phyloP scores from a whole-genome alignment of 2,888 invertebrate species.

The Gortyna flavago region DNA sequence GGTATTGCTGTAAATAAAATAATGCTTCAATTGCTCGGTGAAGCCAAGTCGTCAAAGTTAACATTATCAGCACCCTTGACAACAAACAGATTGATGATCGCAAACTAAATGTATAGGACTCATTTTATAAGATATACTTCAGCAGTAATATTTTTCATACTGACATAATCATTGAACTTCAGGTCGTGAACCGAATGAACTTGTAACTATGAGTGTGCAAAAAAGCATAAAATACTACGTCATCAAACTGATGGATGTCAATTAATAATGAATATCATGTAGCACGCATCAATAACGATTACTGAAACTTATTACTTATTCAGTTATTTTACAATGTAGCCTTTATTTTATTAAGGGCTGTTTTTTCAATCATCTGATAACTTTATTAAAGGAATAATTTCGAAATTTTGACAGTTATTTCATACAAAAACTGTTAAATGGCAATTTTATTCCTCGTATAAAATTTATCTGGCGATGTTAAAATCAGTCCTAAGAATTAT shows the following conservation, averaged over 20 bases:
- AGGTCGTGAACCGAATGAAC: slow-evolving; percentile 1
- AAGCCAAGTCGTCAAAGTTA: neutral
- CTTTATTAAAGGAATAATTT: too few species aligned
- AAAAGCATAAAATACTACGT: slow-evolving; percentile 4
- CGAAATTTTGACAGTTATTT: too few species aligned
- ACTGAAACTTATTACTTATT: slow-evolving; percentile 34
- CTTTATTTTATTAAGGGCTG: slow-evolving; percentile 17
- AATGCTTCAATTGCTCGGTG: neutral
- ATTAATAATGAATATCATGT: slow-evolving; percentile 42
- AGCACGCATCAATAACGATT: slow-evolving; percentile 3
- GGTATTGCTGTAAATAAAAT: neutral
- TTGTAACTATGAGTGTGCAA: slow-evolving; percentile 1
- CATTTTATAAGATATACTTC: too few species aligned
- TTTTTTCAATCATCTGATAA: too few species aligned
- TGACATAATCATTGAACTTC: neutral
- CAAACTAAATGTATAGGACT: neutral
- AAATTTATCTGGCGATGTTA: too few species aligned
- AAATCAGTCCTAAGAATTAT: too few species aligned
- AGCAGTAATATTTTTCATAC: neutral
- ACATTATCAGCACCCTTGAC: neutral
- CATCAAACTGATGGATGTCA: slow-evolving; percentile 16
- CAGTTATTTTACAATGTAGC: slow-evolving; percentile 11
- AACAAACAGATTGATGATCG: neutral
- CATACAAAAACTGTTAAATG: too few species aligned
- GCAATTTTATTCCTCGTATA: too few species aligned